Percentiles rank a stretch among this genome's conserved stretches.
Evolutionary conservation across 2,797 vertebrate species (phyloP).

Genomic region (Masticophis lateralis): DNA sequence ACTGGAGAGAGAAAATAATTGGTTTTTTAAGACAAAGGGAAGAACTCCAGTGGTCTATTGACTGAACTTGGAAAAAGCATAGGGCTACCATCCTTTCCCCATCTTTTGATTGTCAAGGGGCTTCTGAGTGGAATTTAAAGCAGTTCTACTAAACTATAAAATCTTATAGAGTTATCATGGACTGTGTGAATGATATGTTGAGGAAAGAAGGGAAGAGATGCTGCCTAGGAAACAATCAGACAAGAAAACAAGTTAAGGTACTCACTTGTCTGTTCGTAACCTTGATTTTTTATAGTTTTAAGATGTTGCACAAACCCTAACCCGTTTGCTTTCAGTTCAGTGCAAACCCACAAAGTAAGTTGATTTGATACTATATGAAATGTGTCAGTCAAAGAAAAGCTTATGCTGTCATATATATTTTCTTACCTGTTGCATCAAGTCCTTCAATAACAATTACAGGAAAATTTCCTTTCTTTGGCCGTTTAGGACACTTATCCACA

Average conservation of each 20-base stretch:
- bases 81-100: background rate
- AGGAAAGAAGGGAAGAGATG: background rate
- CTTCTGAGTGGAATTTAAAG: background rate
- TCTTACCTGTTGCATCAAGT: slow-evolving; percentile 91
- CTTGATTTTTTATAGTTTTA: background rate
- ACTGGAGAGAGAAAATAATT: background rate
- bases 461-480: slow-evolving; percentile 71
- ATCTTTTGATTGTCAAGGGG: background rate
- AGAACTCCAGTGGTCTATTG: background rate
- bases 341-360: background rate
- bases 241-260: background rate
- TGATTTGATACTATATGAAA: background rate
- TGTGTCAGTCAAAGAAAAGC: background rate
- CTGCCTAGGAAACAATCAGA: background rate
- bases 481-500: slow-evolving; percentile 68
- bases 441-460: slow-evolving; percentile 88
- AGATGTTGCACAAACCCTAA: background rate
- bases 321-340: background rate
- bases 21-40: background rate
- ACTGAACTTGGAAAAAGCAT: background rate
- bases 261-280: background rate
- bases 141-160: background rate
- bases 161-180: background rate
- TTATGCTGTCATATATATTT: background rate
- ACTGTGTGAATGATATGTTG: background rate